These are phyloP conservation scores for Phortica magna DNA, from an alignment of 2,888 invertebrate genomes.

Conservation along the genomic window DNA sequence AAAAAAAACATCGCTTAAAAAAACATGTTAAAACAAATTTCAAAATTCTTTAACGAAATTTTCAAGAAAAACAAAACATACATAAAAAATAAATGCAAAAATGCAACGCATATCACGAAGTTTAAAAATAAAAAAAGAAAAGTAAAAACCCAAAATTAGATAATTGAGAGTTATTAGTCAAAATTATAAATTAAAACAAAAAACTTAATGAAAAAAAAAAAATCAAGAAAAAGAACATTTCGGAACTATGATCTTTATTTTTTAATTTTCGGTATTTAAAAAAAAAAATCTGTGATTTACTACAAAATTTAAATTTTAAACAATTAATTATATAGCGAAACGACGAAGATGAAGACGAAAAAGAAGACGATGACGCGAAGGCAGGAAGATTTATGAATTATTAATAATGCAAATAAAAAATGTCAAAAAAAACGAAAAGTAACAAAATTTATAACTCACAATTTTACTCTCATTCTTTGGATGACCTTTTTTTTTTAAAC, in stretches of 20 bases:
- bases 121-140: constrained; percentile 43
- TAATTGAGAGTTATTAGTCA: constrained; percentile 75
- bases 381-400: constrained; percentile 11
- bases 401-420: constrained; percentile 36
- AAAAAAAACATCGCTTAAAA: constrained; percentile 35
- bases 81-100: constrained; percentile 59
- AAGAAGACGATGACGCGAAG: not conserved
- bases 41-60: constrained; percentile 32
- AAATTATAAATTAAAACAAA: constrained; percentile 64
- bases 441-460: constrained; percentile 47
- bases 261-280: constrained; percentile 74
- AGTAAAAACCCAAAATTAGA: constrained; percentile 59
- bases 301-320: constrained; percentile 75
- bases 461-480: constrained; percentile 51
- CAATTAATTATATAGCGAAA: constrained; percentile 62
- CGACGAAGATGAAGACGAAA: constrained; percentile 36
- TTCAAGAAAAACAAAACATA: constrained; percentile 32
- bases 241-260: constrained; percentile 68
- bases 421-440: constrained; percentile 47
- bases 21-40: constrained; percentile 46
- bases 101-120: constrained; percentile 64
- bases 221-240: constrained; percentile 53
- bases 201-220: constrained; percentile 38
- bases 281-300: constrained; percentile 77
- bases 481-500: constrained; percentile 48